phyloP scores from a whole-genome alignment of 92 coral and sea anemone species.

The Pocillopora grandis region DNA sequence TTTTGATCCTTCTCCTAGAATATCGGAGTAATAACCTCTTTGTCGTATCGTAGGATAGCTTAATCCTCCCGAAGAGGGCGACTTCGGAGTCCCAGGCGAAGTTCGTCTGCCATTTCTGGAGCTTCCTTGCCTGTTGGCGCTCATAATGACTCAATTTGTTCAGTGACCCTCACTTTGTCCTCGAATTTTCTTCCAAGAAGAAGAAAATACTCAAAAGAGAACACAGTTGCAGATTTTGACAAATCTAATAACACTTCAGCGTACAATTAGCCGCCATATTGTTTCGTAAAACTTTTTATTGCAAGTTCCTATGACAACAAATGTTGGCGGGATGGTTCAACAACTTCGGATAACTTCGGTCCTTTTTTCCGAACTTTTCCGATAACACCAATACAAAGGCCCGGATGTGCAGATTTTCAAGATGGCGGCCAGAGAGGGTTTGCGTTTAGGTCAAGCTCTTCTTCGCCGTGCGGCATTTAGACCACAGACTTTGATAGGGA shows the following conservation, averaged over 20 bases:
- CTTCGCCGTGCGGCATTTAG: constrained; percentile 39
- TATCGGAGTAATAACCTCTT: constrained; percentile 97
- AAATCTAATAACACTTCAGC: background rate
- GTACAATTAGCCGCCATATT: constrained; percentile 38
- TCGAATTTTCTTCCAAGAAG: background rate
- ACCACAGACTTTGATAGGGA: constrained; percentile 31
- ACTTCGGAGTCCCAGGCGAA: constrained; percentile 44
- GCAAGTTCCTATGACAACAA: constrained; percentile 40
- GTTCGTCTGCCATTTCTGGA: constrained; percentile 46
- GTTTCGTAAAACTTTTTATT: constrained; percentile 23
- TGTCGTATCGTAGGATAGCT: constrained; percentile 83
- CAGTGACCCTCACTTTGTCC: background rate
- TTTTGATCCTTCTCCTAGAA: constrained; percentile 82
- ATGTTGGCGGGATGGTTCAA: background rate
- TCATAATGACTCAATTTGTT: constrained; percentile 4
- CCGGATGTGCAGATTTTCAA: constrained; percentile 51
- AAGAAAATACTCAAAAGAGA: constrained; percentile 1
- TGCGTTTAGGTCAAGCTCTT: constrained; percentile 44
- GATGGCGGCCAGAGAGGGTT: constrained; percentile 76
- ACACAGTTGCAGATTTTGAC: background rate
- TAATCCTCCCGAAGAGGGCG: constrained; percentile 75
- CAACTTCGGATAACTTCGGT: background rate
- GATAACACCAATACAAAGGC: background rate
- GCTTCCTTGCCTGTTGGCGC: constrained; percentile 24
- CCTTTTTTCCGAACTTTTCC: background rate